phyloP scores from a whole-genome alignment of 1,140 invertebrate genomes.

The Platorchestia sp. region DNA sequence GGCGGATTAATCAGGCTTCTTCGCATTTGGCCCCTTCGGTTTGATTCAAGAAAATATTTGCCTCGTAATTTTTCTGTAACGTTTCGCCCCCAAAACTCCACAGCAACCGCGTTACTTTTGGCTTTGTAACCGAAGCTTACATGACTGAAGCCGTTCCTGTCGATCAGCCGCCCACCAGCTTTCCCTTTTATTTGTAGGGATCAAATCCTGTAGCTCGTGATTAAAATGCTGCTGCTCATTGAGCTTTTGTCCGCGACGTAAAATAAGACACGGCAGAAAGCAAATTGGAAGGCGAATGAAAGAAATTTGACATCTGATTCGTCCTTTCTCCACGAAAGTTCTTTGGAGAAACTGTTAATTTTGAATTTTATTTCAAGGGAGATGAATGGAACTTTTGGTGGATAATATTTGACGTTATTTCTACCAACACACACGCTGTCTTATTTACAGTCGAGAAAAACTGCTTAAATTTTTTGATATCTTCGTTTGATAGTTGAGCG shows the following conservation, averaged over 20 bases:
- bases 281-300: neutral
- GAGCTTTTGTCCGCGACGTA: neutral
- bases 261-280: no score
- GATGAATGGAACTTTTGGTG: neutral
- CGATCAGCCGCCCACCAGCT: neutral
- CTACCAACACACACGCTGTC: neutral
- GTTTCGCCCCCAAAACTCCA: neutral
- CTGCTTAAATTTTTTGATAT: neutral
- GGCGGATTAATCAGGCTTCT: neutral
- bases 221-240: neutral
- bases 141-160: neutral
- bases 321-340: neutral
- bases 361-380: neutral
- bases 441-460: neutral
- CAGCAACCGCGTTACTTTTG: neutral
- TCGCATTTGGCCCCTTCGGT: neutral
- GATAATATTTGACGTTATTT: neutral
- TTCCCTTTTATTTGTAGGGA: neutral
- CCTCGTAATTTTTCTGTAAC: neutral
- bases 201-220: neutral
- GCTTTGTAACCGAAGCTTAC: neutral
- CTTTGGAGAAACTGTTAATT: neutral
- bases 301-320: neutral
- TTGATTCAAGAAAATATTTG: neutral
- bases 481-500: neutral